Conservation (phyloP, 2,113 vertebrate genomes). For the Phrynosoma platyrhinos region DNA sequence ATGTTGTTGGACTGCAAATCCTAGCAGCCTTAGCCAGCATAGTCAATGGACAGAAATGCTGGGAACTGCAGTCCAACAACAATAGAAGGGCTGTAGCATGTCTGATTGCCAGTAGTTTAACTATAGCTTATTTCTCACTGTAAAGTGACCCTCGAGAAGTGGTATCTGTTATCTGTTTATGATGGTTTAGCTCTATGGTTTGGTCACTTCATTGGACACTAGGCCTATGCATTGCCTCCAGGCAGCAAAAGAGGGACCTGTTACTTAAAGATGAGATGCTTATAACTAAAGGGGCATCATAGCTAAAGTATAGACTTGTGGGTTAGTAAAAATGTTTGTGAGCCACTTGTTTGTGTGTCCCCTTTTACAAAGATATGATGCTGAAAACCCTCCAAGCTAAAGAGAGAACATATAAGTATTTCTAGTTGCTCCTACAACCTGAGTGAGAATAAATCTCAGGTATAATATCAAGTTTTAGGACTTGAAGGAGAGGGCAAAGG, state of each 20-base stretch:
- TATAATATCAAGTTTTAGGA: neutral
- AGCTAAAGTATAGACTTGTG: neutral
- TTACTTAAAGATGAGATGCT: neutral
- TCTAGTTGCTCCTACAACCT: neutral
- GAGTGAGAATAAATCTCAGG: neutral
- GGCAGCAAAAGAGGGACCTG: neutral
- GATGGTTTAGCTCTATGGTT: neutral
- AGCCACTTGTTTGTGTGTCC: neutral
- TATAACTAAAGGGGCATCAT: no score
- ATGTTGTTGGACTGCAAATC: no score
- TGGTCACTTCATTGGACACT: neutral
- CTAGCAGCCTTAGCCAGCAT: no score
- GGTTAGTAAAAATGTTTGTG: neutral
- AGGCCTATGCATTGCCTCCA: neutral
- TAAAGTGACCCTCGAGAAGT: neutral
- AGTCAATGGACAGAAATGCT: no score
- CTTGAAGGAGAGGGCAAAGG: no score
- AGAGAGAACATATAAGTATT: neutral
- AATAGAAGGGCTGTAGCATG: no score
- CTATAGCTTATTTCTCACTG: neutral
- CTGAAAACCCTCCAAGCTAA: neutral
- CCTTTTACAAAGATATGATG: neutral
- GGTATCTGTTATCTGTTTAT: neutral
- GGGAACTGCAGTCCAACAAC: neutral
- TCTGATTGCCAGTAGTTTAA: neutral